These are phyloP conservation scores for Fistularia tabacaria DNA, from an alignment of 2,797 vertebrate genomes.

Conservation along the genomic window DNA sequence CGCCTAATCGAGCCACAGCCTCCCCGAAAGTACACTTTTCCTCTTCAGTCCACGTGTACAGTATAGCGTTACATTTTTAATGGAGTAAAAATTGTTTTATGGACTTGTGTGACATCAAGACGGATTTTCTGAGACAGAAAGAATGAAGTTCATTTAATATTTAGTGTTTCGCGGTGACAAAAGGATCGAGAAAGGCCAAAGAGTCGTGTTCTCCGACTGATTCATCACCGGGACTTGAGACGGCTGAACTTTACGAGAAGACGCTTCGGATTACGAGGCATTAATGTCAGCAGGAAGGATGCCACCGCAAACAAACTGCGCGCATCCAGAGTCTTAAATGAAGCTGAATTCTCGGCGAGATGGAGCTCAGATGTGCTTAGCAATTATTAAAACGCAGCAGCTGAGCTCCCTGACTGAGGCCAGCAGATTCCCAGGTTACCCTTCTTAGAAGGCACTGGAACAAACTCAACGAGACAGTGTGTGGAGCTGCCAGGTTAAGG, in stretches of 20 bases:
- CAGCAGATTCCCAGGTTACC: constrained; percentile 19
- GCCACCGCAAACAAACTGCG: constrained; percentile 17
- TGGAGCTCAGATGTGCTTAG: constrained; percentile 43
- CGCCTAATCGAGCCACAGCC: too few relatives aligned
- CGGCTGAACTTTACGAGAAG: background rate
- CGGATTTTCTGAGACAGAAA: too few relatives aligned
- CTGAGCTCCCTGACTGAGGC: constrained; percentile 37
- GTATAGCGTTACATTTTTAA: too few relatives aligned
- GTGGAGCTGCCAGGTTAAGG: too few relatives aligned
- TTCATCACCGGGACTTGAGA: background rate
- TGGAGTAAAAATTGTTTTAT: too few relatives aligned
- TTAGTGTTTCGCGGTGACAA: too few relatives aligned
- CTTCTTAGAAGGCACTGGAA: constrained; percentile 5
- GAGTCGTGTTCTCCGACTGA: too few relatives aligned
- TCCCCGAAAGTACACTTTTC: too few relatives aligned
- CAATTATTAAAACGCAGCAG: constrained; percentile 43
- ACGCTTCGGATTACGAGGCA: constrained; percentile 8
- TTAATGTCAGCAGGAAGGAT: constrained; percentile 30
- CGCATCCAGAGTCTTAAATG: constrained; percentile 16
- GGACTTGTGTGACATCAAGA: too few relatives aligned
- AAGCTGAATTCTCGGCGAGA: constrained; percentile 7
- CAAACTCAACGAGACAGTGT: constrained; percentile 10
- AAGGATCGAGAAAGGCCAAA: too few relatives aligned
- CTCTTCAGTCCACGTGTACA: too few relatives aligned
- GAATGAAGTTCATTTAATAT: too few relatives aligned